These are phyloP conservation scores for Tridacna crocea DNA, from an alignment of 2,888 invertebrate genomes.

Conservation along the genomic window DNA sequence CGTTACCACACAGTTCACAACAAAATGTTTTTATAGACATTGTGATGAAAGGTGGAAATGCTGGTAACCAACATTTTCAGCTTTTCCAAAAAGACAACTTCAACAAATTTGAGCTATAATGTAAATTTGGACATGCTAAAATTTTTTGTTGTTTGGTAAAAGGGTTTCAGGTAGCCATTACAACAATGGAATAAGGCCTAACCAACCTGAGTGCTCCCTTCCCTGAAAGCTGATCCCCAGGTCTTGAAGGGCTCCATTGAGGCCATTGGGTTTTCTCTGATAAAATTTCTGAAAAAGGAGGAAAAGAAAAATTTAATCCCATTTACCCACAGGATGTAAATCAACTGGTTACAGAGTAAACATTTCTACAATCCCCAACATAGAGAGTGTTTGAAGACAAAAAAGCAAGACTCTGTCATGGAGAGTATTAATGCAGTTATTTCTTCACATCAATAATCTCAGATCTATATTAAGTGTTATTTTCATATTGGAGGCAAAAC, in stretches of 20 bases:
- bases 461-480: neutral
- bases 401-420: no score
- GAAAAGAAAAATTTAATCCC: no score
- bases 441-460: neutral
- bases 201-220: slow-evolving; percentile 86
- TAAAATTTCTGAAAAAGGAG: slow-evolving; percentile 85
- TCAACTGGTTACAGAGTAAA: no score
- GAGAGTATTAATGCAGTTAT: no score
- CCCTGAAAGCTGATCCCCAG: slow-evolving; percentile 87
- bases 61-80: neutral
- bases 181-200: neutral
- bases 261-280: slow-evolving; percentile 86
- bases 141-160: neutral
- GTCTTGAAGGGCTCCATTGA: slow-evolving; percentile 87
- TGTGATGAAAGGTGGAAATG: neutral
- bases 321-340: no score
- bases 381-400: neutral
- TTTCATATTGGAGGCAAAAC: neutral
- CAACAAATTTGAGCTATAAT: no score
- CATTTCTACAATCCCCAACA: neutral
- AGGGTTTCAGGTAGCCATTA: neutral
- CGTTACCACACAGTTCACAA: no score
- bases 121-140: no score
- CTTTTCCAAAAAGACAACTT: no score
- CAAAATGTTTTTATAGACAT: neutral